A percentile compares a stretch with the other conserved stretches of the same genome.
Evolutionary conservation across 2,113 vertebrate genomes (phyloP).

Genomic region (Nannobrachium achirus): DNA sequence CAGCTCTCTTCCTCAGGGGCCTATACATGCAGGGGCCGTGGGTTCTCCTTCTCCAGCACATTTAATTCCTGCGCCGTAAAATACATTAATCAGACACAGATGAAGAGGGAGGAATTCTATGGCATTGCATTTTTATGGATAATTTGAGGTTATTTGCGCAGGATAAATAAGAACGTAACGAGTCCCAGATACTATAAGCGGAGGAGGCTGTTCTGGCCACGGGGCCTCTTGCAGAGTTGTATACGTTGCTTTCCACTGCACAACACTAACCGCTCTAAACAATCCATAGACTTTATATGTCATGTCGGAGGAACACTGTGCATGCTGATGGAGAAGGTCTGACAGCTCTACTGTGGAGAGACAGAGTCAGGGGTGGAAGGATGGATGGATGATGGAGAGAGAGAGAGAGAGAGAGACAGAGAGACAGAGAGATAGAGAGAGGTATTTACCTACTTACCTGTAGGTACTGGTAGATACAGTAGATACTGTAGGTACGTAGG

Average conservation of each 20-base stretch:
- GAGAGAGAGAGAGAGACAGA: background rate
- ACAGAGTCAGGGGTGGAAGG: too few species aligned
- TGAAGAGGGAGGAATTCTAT: conserved; percentile 77
- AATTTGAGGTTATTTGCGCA: conserved; percentile 82
- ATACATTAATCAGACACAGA: conserved; percentile 79
- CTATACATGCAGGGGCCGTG: conserved; percentile 62
- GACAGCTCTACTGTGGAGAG: too few species aligned
- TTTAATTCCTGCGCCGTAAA: conserved; percentile 80
- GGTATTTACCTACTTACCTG: too few species aligned
- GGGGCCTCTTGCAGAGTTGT: conserved; percentile 36
- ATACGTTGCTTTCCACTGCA: conserved; percentile 29
- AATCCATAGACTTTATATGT: conserved; percentile 20
- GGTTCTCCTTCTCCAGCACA: conserved; percentile 68
- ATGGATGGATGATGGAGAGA: too few species aligned
- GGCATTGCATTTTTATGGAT: conserved; percentile 78
- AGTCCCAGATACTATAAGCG: conserved; percentile 56
- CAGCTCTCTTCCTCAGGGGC: conserved; percentile 65
- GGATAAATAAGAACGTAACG: conserved; percentile 75
- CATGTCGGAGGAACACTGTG: background rate
- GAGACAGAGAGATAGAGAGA: conserved; percentile 21
- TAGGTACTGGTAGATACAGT: too few species aligned
- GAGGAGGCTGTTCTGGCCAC: conserved; percentile 30
- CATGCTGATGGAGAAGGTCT: too few species aligned
- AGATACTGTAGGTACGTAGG: background rate
- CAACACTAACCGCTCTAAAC: conserved; percentile 42